Evolutionary conservation across 2,888 invertebrate species (phyloP).

Genomic region (Stenotaenia linearis): DNA sequence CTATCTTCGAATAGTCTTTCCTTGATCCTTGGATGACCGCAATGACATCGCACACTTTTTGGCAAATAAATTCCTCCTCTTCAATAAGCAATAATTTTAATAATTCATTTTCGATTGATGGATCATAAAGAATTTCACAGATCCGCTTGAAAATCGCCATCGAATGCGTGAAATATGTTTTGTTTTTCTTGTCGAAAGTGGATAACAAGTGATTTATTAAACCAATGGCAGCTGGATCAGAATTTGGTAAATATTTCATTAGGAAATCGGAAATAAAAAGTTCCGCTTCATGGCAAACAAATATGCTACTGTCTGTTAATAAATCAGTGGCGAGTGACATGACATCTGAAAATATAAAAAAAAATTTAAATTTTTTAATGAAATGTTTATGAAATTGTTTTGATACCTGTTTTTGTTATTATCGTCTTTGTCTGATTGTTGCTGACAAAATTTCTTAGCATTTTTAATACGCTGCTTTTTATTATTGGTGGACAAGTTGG

Average conservation of each 20-base stretch:
- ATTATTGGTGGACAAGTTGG: background rate
- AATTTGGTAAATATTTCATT: background rate
- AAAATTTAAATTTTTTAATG: background rate
- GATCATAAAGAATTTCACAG: background rate
- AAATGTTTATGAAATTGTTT: background rate
- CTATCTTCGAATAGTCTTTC: background rate
- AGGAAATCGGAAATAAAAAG: background rate
- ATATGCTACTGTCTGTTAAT: background rate
- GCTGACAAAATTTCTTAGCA: background rate
- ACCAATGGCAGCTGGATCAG: background rate
- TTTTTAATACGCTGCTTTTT: background rate
- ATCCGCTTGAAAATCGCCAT: background rate
- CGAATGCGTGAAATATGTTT: background rate
- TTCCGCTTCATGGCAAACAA: background rate
- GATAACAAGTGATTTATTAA: background rate
- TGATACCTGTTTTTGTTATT: background rate
- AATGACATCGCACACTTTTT: background rate
- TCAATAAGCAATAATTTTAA: background rate
- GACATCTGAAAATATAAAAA: no score
- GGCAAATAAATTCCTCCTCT: background rate
- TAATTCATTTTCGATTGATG: background rate
- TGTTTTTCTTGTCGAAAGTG: background rate
- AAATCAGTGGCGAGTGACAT: no score
- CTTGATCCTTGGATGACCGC: background rate
- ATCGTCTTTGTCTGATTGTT: background rate